Base-by-base conservation (phyloP, 2,797 vertebrate genomes). In the Pelobates cultripes region DNA sequence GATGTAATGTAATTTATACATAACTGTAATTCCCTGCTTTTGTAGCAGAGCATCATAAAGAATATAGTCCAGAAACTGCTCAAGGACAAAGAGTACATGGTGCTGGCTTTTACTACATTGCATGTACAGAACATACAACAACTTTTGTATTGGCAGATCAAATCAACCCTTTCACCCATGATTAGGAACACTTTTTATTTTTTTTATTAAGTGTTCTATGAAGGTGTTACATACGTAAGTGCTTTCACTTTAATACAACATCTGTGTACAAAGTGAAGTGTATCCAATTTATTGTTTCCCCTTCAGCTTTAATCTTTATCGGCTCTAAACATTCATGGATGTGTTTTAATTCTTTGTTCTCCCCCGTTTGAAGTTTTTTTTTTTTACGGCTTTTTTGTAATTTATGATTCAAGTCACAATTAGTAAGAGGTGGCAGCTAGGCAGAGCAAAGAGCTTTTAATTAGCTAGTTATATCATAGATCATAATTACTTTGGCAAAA, bases 351-450 rank as follows among this genome's bases (percentile, higher is more conserved):
- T 63, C 72, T 70, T 76, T 70, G 17, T 63, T 75, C 73, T 88
- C 87, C 8, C 82, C 87, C 60, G 86, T 87, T 78, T 87, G 75
- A 12, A 87, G 69, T 83, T 86, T 51, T 10, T 10, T 28, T 28
- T 85, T 81, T 79, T 76, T 80, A 57, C 2, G 85, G 80, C 86
- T 83, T 85, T 2, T 7, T 73, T 42, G 69, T 89, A 89, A 89
- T 86, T 90, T 91, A 85, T 78, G 14, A 86, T 90, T 90, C 88
- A 88, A 90, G 88, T 92, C 85, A 88, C 88, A 89, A 89, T 92
- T 90, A 91, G 83, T 87, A 83, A 75, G 82, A 88, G 91, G 73
- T 86, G 87, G 85, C 70, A 89, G 86, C 86, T 81, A 63, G 82
- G 80, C 84, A 85, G 83, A 87, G 89, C 85, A 87, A 75, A 85